Base-by-base conservation (phyloP, 2,888 invertebrate genomes). In the Eupeodes latifasciatus region DNA sequence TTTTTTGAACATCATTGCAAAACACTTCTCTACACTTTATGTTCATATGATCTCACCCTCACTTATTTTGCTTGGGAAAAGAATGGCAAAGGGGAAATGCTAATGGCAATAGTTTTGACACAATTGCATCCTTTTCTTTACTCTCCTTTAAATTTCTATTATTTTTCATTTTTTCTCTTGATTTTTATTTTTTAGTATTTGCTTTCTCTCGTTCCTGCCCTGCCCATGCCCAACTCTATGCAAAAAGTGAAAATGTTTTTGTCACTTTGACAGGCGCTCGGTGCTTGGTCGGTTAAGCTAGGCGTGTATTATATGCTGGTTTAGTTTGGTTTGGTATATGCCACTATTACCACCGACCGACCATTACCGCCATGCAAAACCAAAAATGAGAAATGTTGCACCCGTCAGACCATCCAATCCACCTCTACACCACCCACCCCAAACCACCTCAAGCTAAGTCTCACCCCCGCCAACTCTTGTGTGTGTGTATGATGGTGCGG, bases 81-180 rank as follows among this genome's bases (percentile, higher is more conserved):
- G 75, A 74, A 61, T 71, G 83, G 27, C 71, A 83, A 62, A n/a
- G 53, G 88, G 84, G 77, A 81, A 88, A 85, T 85, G 88, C 88
- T 88, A 88, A 88, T 88, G 81, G 88, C 88, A 85, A 88, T 84
- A 88, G 88, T 88, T 88, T 88, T 88, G 88, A 85, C 85, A 88
- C 88, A 85, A 85, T 85, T 85, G 85, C 85, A 88, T 81, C 81
- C 81, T 78, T 66, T 66, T 74, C 81, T 74, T 75, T n/a, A 64
- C 51, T 49, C 27, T 55, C 49, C 19, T 36, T 40, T 47, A 64
- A 27, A 34, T 72, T 16, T 55, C 34, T 80, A 14, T 19, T 55
- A 40, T 75, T 51, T n/a, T 85, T 85, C 27, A 27, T 27, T 62
- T 77, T 67, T 6, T 14, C 47, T 27, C 27, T 27, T 27, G 2